A percentile compares a stretch with the other conserved stretches of the same genome.
Conservation (phyloP, 2,113 vertebrate species). For the Falcunculus frontatus region DNA sequence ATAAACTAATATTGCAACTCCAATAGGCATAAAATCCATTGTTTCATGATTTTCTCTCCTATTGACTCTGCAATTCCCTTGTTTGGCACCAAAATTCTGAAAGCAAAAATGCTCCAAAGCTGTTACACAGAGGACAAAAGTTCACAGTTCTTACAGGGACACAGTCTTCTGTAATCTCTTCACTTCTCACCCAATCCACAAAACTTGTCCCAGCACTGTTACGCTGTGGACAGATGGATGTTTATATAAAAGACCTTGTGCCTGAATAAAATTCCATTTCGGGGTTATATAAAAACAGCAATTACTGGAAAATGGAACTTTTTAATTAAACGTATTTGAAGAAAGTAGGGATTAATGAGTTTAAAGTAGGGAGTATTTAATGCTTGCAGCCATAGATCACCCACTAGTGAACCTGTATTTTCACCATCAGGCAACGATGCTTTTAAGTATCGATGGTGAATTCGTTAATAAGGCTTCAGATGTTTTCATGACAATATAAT, state of each 20-base stretch:
- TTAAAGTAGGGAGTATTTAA: slow-evolving; percentile 55
- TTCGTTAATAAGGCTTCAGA: slow-evolving; percentile 35
- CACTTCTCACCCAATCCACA: neutral
- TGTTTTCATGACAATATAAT: slow-evolving; percentile 54
- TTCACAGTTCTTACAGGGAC: slow-evolving; percentile 52
- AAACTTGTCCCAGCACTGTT: neutral
- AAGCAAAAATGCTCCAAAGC: slow-evolving; percentile 2
- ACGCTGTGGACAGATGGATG: slow-evolving; percentile 35
- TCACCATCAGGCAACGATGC: neutral
- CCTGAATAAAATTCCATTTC: slow-evolving; percentile 39
- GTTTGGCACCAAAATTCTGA: slow-evolving; percentile 11
- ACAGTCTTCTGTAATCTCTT: neutral
- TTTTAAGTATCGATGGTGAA: slow-evolving; percentile 42
- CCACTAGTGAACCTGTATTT: slow-evolving; percentile 17
- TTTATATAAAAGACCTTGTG: slow-evolving; percentile 56
- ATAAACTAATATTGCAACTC: neutral
- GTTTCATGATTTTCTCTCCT: neutral
- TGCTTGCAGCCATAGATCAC: slow-evolving; percentile 41
- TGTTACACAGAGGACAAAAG: slow-evolving; percentile 2
- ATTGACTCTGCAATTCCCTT: neutral
- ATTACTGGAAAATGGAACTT: slow-evolving; percentile 58
- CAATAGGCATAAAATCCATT: neutral
- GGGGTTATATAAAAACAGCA: slow-evolving; percentile 45
- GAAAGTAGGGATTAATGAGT: slow-evolving; percentile 65
- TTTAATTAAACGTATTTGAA: slow-evolving; percentile 68